Evolutionary conservation across 2,888 invertebrate genomes (phyloP), one percentile per base, ranked within the genome.

Genomic region (Dinocampus coccinellae): DNA sequence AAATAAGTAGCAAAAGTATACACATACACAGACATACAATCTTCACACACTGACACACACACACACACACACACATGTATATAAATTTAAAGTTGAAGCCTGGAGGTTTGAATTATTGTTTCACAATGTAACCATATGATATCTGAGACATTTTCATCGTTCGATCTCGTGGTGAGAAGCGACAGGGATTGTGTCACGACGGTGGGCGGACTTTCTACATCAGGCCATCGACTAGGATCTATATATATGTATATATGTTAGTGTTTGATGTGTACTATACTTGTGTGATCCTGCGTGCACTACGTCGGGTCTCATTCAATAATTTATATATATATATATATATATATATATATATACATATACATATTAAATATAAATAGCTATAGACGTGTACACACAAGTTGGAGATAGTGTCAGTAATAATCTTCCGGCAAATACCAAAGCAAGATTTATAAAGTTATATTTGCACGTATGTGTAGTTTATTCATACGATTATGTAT

Each of bases 181-280:
- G 70, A 70, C 70, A 65, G 13, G 42, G 57, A 69, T 63, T 78
- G 80, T 79, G 80, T 78, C 80, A 77, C 78, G 77, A 76, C 39
- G 78, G 83, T 83, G 81, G 84, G 82, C 82, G 83, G 78, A 84
- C 83, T 84, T 84, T 82, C 82, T 83, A 74, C 47, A 78, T 72
- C 76, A 29, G 76, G 73, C 74, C 75, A 60, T 68, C 73, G 61
- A 69, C 39, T 47, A 73, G 67, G 70, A 66, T 63, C 70, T 73
- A 62, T 77, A 70, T 70, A 20, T 67, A 72, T 57, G 70, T 39
- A 52, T 70, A 33, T 63, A 63, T 22, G 36, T 39, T 13, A n/a
- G n/a, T n/a, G n/a, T n/a, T n/a, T n/a, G n/a, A n/a, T n/a, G n/a
- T n/a, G n/a, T n/a, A n/a, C n/a, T n/a, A n/a, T n/a, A 29, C 29